phyloP scores from a whole-genome alignment of 2,888 invertebrate species.

The Coelinius sp. region DNA sequence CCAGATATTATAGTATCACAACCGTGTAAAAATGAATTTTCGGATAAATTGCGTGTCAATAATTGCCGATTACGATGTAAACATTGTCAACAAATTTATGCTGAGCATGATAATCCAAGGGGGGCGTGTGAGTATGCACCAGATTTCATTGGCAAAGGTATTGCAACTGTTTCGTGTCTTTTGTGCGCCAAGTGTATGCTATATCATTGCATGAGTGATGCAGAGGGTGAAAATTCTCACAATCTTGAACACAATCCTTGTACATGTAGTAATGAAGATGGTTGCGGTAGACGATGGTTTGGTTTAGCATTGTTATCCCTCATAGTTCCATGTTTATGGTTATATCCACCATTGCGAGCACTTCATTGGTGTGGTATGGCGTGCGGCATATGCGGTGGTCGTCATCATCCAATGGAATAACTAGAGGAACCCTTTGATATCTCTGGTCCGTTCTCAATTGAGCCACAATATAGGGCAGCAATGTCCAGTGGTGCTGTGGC shows the following conservation, averaged over 20 bases:
- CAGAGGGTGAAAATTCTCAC: conserved; percentile 80
- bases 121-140: conserved; percentile 91
- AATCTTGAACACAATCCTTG: conserved; percentile 85
- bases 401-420: conserved; percentile 74
- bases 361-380: conserved; percentile 87
- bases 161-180: conserved; percentile 88
- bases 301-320: conserved; percentile 88
- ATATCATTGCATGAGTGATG: conserved; percentile 94
- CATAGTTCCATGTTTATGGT: conserved; percentile 94
- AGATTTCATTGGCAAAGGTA: conserved; percentile 84
- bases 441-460: conserved; percentile 64
- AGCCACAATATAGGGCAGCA: conserved; percentile 43
- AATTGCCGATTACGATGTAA: conserved; percentile 74
- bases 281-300: conserved; percentile 86
- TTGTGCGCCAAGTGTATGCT: conserved; percentile 90
- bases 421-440: conserved; percentile 69
- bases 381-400: conserved; percentile 88
- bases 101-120: conserved; percentile 86
- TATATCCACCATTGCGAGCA: conserved; percentile 89
- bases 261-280: conserved; percentile 76
- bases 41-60: conserved; percentile 62
- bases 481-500: conserved; percentile 55
- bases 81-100: conserved; percentile 86
- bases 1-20: conserved; percentile 74
- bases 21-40: conserved; percentile 69